Evolutionary conservation across 2,797 vertebrate genomes (phyloP).

Genomic region (Myotis vivesi): DNA sequence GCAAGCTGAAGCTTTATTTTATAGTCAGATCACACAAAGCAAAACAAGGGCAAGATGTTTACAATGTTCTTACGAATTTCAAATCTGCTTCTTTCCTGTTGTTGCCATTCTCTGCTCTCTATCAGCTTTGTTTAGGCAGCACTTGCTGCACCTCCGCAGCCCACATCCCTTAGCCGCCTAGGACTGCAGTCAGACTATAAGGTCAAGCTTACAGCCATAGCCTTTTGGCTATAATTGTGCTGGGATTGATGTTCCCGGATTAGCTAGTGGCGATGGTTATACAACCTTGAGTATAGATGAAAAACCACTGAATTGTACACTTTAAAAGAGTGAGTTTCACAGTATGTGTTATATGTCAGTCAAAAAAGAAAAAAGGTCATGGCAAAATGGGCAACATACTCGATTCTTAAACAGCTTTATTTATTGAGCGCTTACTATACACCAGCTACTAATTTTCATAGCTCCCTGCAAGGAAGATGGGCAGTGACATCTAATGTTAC

Average conservation of each 20-base stretch:
- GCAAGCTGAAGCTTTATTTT: too few species aligned
- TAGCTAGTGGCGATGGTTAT: not conserved
- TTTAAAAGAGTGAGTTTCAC: not conserved
- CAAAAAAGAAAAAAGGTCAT: not conserved
- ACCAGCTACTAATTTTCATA: not conserved
- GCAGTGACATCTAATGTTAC: not conserved
- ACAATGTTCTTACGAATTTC: too few species aligned
- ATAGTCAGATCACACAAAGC: too few species aligned
- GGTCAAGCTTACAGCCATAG: too few species aligned
- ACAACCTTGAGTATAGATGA: not conserved
- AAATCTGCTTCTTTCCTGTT: too few species aligned
- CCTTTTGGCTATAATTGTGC: too few species aligned
- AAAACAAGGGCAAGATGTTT: too few species aligned
- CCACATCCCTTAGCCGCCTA: too few species aligned
- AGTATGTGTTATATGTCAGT: not conserved
- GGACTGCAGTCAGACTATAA: too few species aligned
- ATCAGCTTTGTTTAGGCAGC: too few species aligned
- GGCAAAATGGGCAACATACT: constrained; percentile 66
- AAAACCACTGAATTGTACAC: not conserved
- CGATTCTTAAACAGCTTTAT: constrained; percentile 80
- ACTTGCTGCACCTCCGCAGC: too few species aligned
- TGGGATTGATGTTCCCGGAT: not conserved
- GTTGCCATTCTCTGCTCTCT: too few species aligned
- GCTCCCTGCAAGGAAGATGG: not conserved
- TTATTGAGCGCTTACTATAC: not conserved